These are phyloP conservation scores for Eucriotettix oculatus DNA, from an alignment of 2,888 invertebrate genomes.

Conservation along the genomic window DNA sequence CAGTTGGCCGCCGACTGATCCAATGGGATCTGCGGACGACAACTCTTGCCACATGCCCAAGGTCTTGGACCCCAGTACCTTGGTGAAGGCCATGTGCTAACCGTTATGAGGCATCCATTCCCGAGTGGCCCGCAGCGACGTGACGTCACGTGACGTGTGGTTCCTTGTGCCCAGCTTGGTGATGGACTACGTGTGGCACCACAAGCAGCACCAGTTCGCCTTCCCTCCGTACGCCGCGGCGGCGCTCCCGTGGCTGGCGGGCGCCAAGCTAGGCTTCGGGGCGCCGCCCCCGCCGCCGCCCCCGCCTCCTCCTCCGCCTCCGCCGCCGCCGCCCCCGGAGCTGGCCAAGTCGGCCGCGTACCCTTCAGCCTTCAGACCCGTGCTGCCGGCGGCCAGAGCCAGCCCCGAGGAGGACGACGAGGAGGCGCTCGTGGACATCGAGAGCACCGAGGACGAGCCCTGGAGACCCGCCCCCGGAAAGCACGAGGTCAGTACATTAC, in stretches of 20 bases:
- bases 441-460: conserved; percentile 67
- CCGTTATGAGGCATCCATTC: too few species aligned
- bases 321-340: conserved; percentile 13
- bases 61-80: too few species aligned
- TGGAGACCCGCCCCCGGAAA: conserved; percentile 10
- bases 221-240: conserved; percentile 49
- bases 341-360: conserved; percentile 16
- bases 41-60: too few species aligned
- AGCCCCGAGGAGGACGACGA: conserved; percentile 44
- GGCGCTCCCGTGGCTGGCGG: conserved; percentile 34
- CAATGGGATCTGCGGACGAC: too few species aligned
- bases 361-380: conserved; percentile 42
- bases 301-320: conserved; percentile 21
- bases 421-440: conserved; percentile 73
- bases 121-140: too few species aligned
- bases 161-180: conserved; percentile 29
- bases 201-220: conserved; percentile 32
- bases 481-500: background rate
- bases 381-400: conserved; percentile 22
- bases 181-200: conserved; percentile 70
- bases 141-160: too few species aligned
- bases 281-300: conserved; percentile 10
- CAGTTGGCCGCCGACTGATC: too few species aligned
- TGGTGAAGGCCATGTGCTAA: too few species aligned
- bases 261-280: conserved; percentile 8